Percentiles rank a stretch among this genome's conserved stretches.
These are phyloP conservation scores for Arge pagana DNA, from an alignment of 2,888 invertebrate species.

Conservation along the genomic window DNA sequence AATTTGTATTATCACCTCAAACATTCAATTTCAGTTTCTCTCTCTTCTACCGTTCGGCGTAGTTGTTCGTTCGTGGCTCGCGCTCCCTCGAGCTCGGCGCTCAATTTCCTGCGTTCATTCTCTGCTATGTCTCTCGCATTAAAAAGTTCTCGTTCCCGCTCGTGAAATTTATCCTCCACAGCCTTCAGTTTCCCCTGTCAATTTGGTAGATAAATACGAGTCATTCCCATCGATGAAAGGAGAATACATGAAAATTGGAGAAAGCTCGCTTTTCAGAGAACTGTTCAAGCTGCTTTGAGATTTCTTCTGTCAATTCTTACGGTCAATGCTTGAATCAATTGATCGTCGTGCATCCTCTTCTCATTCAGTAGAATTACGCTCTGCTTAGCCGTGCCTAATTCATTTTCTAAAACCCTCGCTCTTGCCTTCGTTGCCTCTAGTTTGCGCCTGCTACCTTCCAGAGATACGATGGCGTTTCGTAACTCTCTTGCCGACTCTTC, in stretches of 20 bases:
- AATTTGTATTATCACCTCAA: slow-evolving; percentile 36
- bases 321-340: slow-evolving; percentile 67
- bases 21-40: slow-evolving; percentile 48
- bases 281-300: too few relatives aligned
- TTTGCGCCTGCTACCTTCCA: slow-evolving; percentile 67
- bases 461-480: slow-evolving; percentile 60
- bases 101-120: slow-evolving; percentile 37
- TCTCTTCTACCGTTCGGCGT: slow-evolving; percentile 43
- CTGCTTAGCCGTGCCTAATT: slow-evolving; percentile 63
- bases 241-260: too few relatives aligned
- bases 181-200: slow-evolving; percentile 42
- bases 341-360: slow-evolving; percentile 68
- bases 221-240: too few relatives aligned
- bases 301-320: too few relatives aligned
- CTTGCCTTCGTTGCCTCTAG: slow-evolving; percentile 71
- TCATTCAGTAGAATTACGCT: slow-evolving; percentile 67
- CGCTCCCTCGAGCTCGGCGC: slow-evolving; percentile 40
- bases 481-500: slow-evolving; percentile 68
- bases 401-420: slow-evolving; percentile 70
- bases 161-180: slow-evolving; percentile 38
- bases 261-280: too few relatives aligned
- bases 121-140: slow-evolving; percentile 39
- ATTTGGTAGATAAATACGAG: background rate
- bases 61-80: slow-evolving; percentile 43
- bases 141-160: slow-evolving; percentile 36